These are phyloP conservation scores for Pseudochirops cupreus DNA, from an alignment of 2,797 vertebrate genomes.

Conservation along the genomic window DNA sequence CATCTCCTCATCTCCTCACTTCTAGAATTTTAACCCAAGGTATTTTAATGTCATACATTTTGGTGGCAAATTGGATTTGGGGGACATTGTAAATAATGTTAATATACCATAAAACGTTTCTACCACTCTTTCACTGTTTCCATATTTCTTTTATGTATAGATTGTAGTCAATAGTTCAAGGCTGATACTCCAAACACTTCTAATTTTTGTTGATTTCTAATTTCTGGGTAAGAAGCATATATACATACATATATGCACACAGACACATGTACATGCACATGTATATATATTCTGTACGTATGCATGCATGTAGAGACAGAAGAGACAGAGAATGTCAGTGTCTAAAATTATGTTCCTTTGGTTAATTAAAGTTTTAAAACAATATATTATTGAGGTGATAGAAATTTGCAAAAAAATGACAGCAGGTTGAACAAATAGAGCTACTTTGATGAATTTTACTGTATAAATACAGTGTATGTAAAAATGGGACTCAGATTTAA, in stretches of 20 bases:
- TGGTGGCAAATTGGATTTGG: constrained; percentile 14
- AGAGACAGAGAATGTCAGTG: constrained; percentile 17
- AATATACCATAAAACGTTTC: neutral
- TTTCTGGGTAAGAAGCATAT: constrained; percentile 14
- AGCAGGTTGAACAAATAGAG: constrained; percentile 43
- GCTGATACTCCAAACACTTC: neutral
- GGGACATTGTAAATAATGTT: constrained; percentile 15
- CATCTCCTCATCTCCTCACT: neutral
- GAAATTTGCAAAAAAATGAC: constrained; percentile 32
- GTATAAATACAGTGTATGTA: constrained; percentile 12
- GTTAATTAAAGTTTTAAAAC: constrained; percentile 30
- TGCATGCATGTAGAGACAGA: neutral
- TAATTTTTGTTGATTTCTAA: constrained; percentile 26
- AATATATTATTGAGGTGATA: constrained; percentile 14
- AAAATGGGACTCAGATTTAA: constrained; percentile 45
- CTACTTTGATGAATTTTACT: constrained; percentile 51
- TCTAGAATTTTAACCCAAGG: neutral
- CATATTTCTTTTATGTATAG: neutral
- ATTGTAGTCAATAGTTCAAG: constrained; percentile 2
- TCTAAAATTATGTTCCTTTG: constrained; percentile 4
- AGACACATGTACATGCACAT: too few relatives aligned
- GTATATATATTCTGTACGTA: too few relatives aligned
- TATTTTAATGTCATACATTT: neutral
- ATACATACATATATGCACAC: neutral
- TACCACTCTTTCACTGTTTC: neutral